A percentile compares a stretch with the other conserved stretches of the same genome.
Conservation (phyloP, 2,113 vertebrate genomes). For the Tupaia chinensis region DNA sequence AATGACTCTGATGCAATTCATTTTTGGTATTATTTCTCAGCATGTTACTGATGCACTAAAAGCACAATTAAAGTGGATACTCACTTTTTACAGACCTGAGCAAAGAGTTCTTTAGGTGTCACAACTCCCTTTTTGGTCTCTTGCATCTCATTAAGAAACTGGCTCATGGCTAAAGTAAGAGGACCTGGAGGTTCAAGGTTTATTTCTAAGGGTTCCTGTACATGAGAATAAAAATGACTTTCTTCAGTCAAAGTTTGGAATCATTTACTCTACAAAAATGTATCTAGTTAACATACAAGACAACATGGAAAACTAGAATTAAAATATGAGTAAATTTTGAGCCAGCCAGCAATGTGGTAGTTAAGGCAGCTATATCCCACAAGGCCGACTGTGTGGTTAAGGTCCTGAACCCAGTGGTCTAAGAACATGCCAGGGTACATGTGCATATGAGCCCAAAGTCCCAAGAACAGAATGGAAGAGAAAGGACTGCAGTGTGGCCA, state of each 20-base stretch:
- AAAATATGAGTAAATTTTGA: too few relatives aligned
- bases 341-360: too few relatives aligned
- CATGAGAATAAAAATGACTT: slow-evolving; percentile 73
- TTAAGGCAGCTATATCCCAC: too few relatives aligned
- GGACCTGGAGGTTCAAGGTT: slow-evolving; percentile 92
- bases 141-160: slow-evolving; percentile 95
- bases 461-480: too few relatives aligned
- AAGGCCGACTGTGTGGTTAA: too few relatives aligned
- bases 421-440: too few relatives aligned
- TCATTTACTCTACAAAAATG: slow-evolving; percentile 30
- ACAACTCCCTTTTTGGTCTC: slow-evolving; percentile 92
- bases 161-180: slow-evolving; percentile 94
- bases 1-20: not conserved
- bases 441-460: too few relatives aligned
- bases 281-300: not conserved
- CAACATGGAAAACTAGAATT: too few relatives aligned
- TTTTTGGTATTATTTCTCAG: slow-evolving; percentile 14
- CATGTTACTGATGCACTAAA: not conserved
- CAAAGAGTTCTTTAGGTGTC: slow-evolving; percentile 95
- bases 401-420: too few relatives aligned
- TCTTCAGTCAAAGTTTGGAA: slow-evolving; percentile 57
- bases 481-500: too few relatives aligned
- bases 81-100: slow-evolving; percentile 99
- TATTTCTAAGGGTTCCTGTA: slow-evolving; percentile 92
- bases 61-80: slow-evolving; percentile 82